A percentile compares a stretch with the other conserved stretches of the same genome.
These are phyloP conservation scores for Yponomeuta plumbellus DNA, from an alignment of 2,888 invertebrate species.

Conservation along the genomic window DNA sequence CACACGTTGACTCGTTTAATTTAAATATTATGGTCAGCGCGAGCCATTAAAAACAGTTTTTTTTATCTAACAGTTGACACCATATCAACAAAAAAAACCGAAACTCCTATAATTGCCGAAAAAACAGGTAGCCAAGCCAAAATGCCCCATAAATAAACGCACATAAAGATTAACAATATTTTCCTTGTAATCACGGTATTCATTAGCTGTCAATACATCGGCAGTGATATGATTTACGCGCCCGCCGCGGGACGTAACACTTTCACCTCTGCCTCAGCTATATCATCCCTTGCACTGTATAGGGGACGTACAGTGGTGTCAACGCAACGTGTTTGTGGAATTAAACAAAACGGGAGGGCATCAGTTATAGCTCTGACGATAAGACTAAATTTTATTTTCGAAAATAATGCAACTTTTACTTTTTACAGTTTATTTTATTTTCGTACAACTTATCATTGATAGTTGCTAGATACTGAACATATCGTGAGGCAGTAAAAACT, in stretches of 20 bases:
- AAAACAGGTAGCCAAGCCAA: not conserved
- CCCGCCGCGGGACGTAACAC: conserved; percentile 23
- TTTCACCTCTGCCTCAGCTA: conserved; percentile 19
- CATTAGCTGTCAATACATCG: conserved; percentile 67
- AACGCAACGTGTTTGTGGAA: conserved; percentile 20
- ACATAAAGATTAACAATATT: conserved; percentile 27
- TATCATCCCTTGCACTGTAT: conserved; percentile 13
- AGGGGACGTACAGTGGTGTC: conserved; percentile 5
- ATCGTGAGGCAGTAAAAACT: too few relatives aligned
- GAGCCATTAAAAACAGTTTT: too few relatives aligned
- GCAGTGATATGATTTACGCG: conserved; percentile 59
- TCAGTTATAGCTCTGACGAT: too few relatives aligned
- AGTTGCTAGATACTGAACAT: too few relatives aligned
- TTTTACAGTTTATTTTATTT: too few relatives aligned
- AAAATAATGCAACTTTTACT: too few relatives aligned
- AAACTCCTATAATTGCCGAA: too few relatives aligned
- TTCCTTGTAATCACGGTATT: conserved; percentile 50
- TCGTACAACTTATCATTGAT: too few relatives aligned
- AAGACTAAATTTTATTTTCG: not conserved
- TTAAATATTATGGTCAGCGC: too few relatives aligned
- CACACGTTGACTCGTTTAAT: too few relatives aligned
- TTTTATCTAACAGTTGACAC: too few relatives aligned
- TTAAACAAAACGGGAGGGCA: not conserved
- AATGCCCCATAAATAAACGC: conserved; percentile 23
- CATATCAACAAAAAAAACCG: too few relatives aligned